phyloP scores from a whole-genome alignment of 2,113 vertebrate genomes.

The Willisornis vidua region DNA sequence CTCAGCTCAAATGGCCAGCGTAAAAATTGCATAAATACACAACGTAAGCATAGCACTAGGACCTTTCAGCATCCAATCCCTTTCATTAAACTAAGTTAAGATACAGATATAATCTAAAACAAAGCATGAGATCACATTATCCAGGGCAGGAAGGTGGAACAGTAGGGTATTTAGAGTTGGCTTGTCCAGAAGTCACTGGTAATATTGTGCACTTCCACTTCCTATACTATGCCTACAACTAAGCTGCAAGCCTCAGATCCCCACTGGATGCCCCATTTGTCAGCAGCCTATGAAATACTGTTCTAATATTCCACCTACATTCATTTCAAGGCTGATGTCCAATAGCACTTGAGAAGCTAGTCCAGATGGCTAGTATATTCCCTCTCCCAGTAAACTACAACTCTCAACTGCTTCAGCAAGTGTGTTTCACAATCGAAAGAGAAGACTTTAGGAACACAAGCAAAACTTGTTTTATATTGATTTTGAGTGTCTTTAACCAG shows the following conservation, averaged over 20 bases:
- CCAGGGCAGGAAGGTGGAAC: not conserved
- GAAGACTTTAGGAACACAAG: not conserved
- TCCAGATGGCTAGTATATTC: not conserved
- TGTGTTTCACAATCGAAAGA: not conserved
- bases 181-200: not conserved
- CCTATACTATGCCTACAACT: not conserved
- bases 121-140: not conserved
- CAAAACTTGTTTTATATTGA: not conserved
- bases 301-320: not conserved
- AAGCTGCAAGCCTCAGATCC: not conserved
- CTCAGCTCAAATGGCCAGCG: not conserved
- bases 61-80: not conserved
- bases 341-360: not conserved
- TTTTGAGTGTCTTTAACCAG: not conserved
- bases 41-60: not conserved
- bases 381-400: not conserved
- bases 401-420: not conserved
- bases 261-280: not conserved
- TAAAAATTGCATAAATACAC: not conserved
- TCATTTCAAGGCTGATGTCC: not conserved
- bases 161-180: not conserved
- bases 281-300: not conserved
- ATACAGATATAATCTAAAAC: not conserved
- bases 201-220: not conserved
- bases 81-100: not conserved